Base-by-base conservation (phyloP, 2,888 invertebrate species). In the Scelioninae gen. 2 region DNA sequence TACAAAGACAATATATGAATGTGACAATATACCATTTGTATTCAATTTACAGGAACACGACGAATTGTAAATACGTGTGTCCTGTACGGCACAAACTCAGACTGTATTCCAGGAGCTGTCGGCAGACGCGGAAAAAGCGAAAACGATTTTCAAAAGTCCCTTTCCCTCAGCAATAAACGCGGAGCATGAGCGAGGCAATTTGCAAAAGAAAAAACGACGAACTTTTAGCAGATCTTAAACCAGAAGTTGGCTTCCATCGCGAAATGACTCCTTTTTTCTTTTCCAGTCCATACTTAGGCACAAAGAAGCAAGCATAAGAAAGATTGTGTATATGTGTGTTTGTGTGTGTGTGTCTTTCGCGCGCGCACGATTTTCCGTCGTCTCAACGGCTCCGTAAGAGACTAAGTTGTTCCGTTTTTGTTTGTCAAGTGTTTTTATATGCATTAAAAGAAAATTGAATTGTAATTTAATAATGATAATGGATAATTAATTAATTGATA, bases 51-150 rank as follows among this genome's bases (percentile, higher is more conserved):
- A 89, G 89, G 88, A 89, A 78, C 89, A 89, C 80, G 89, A 89
- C 81, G 89, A 89, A 82, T 86, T 89, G 86, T 89, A 89, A 87
- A 86, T 82, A 84, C 65, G 80, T 78, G 82, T 80, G 81, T 82
- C 79, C 65, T 76, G 63, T 69, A 73, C 77, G 81, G 81, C 82
- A 80, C 78, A 78, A 81, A 81, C 76, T 81, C 83, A 84, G 84
- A 84, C 83, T 84, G 83, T 85, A 85, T 85, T 85, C 84, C 84
- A 85, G 83, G 84, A 83, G 84, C 84, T 83, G 81, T 79, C 75
- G 31, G 73, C 75, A 61, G 74, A 64, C 76, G 52, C 77, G 41
- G 74, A n/a, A 45, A 57, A 41, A 19, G 15, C 37, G 18, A 1
- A 18, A 35, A 16, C 1, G 13, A 46, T n/a, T n/a, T 10, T 48